Percentiles rank a stretch among this genome's conserved stretches.
phyloP scores from a whole-genome alignment of 1,140 invertebrate genomes.

The Dolichoris vasculosae region DNA sequence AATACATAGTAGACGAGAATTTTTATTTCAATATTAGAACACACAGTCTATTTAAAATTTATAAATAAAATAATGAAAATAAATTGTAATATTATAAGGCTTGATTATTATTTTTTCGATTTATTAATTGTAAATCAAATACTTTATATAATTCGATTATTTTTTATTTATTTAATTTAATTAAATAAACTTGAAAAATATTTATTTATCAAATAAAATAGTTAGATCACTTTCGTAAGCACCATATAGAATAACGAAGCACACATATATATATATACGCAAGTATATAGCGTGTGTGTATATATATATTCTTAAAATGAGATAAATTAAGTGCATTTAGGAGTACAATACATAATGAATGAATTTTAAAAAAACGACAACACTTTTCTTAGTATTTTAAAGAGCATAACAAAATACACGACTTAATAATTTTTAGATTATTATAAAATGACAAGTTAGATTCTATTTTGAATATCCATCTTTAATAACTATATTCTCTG shows the following conservation, averaged over 20 bases:
- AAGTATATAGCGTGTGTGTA: too few relatives aligned
- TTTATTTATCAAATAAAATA: background rate
- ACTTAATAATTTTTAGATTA: background rate
- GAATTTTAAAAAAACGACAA: background rate
- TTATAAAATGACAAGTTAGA: background rate
- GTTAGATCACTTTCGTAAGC: background rate
- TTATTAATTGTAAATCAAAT: background rate
- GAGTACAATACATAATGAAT: background rate
- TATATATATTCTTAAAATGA: slow-evolving; percentile 20
- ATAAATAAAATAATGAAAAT: too few relatives aligned
- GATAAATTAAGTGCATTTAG: background rate
- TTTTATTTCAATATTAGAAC: too few relatives aligned
- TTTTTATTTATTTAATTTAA: too few relatives aligned
- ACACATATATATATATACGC: too few relatives aligned
- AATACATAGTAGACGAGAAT: too few relatives aligned
- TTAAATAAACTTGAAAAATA: background rate
- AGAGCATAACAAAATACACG: background rate
- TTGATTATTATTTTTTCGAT: background rate
- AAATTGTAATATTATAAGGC: too few relatives aligned
- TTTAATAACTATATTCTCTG: background rate
- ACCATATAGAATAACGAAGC: slow-evolving; percentile 2
- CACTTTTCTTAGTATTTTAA: background rate
- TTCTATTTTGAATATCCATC: background rate
- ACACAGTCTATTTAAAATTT: too few relatives aligned
- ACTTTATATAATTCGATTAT: background rate